Evolutionary conservation across 92 coral and sea anemone species (phyloP).

Genomic region (Parazoanthus atlanticus): DNA sequence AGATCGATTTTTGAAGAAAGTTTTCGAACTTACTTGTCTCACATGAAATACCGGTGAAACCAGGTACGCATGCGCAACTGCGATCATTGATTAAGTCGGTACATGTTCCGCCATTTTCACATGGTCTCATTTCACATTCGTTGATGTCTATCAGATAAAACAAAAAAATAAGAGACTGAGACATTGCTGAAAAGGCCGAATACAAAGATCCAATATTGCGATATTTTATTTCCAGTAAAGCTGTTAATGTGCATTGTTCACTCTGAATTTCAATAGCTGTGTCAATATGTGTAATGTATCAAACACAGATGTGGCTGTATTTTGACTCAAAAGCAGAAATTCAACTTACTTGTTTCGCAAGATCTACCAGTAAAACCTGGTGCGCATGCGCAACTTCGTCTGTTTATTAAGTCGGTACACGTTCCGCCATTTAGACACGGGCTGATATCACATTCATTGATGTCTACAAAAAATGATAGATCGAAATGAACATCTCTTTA

Average conservation of each 20-base stretch:
- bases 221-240: too few relatives aligned
- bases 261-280: not conserved
- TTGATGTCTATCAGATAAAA: not conserved
- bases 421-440: constrained; percentile 35
- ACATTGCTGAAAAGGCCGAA: too few relatives aligned
- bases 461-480: constrained; percentile 6
- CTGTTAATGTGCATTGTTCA: too few relatives aligned
- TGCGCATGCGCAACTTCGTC: constrained; percentile 1
- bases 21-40: constrained; percentile 2
- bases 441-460: constrained; percentile 15
- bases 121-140: constrained; percentile 16
- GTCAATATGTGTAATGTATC: not conserved
- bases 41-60: constrained; percentile 14
- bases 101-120: constrained; percentile 28
- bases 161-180: not conserved
- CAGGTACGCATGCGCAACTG: constrained; percentile 7
- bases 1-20: not conserved
- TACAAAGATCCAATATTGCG: not conserved
- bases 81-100: constrained; percentile 17
- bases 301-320: not conserved
- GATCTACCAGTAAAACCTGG: constrained; percentile 15
- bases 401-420: constrained; percentile 18
- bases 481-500: not conserved
- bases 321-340: too few relatives aligned
- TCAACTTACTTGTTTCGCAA: constrained; percentile 31